Evolutionary conservation across 2,113 vertebrate genomes (phyloP).

Genomic region (Anser brachyrhynchus): DNA sequence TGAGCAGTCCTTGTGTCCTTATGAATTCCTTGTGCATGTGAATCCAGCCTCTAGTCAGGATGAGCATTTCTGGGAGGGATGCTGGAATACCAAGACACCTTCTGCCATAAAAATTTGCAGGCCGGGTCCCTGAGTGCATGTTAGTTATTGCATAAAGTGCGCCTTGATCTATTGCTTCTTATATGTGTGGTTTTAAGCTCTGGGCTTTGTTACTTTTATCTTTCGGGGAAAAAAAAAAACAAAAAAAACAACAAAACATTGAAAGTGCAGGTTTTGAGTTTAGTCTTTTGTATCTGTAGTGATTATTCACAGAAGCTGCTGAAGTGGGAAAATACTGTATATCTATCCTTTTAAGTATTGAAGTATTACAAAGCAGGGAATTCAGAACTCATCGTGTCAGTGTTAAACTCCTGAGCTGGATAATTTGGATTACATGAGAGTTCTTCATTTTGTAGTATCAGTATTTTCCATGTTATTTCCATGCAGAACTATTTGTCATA

Average conservation of each 20-base stretch:
- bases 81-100: not conserved
- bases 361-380: not conserved
- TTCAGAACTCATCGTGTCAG: not conserved
- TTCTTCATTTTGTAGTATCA: not conserved
- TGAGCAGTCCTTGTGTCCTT: not conserved
- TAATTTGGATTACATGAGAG: not conserved
- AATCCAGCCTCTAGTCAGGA: not conserved
- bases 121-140: not conserved
- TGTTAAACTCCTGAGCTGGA: not conserved
- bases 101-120: not conserved
- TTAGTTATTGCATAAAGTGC: not conserved
- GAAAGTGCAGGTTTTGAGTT: not conserved
- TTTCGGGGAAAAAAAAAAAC: not conserved
- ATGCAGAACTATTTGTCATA: not conserved
- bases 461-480: not conserved
- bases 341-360: not conserved
- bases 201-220: not conserved
- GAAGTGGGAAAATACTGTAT: not conserved
- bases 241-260: rapidly evolving
- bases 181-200: not conserved
- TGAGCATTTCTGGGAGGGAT: not conserved
- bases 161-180: not conserved
- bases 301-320: not conserved
- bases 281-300: not conserved
- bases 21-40: not conserved